A percentile compares a stretch with the other conserved stretches of the same genome.
Evolutionary conservation across 2,797 vertebrate genomes (phyloP).

Genomic region (Micromesistius poutassou): DNA sequence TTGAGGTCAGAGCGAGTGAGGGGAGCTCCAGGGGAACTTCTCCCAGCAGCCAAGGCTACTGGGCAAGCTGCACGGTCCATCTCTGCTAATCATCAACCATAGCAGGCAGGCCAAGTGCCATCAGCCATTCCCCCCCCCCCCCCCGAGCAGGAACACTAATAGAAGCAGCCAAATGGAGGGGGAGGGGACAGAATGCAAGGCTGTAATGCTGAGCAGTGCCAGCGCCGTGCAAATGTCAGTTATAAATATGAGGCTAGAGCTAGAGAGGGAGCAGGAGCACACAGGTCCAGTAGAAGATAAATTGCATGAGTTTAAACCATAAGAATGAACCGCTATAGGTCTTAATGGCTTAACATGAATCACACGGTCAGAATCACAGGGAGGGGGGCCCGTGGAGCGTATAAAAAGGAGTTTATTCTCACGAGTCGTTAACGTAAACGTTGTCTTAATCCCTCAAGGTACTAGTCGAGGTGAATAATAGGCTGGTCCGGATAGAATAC

Average conservation of each 20-base stretch:
- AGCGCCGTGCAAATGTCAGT: background rate
- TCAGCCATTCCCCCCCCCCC: constrained; percentile 14
- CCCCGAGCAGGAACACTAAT: constrained; percentile 44
- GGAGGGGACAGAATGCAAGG: background rate
- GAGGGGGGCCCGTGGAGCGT: background rate
- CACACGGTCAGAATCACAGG: background rate
- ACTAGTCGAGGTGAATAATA: background rate
- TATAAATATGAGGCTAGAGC: constrained; percentile 11
- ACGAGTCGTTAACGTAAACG: background rate
- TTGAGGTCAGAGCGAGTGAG: constrained; percentile 75
- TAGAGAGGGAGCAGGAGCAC: constrained; percentile 2
- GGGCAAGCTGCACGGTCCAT: constrained; percentile 45
- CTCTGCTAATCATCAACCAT: constrained; percentile 50
- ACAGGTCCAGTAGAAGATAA: background rate
- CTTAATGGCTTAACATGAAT: background rate
- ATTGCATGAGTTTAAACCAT: background rate
- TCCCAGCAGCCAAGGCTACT: constrained; percentile 54
- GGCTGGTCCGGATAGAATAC: background rate
- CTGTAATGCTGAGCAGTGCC: background rate
- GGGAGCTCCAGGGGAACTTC: constrained; percentile 65
- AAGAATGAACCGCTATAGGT: background rate
- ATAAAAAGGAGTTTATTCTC: background rate
- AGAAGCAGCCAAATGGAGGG: constrained; percentile 29
- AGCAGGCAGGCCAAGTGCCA: background rate
- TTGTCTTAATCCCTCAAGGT: background rate